phyloP scores from a whole-genome alignment of 2,797 vertebrate species.

The Agapornis canus region DNA sequence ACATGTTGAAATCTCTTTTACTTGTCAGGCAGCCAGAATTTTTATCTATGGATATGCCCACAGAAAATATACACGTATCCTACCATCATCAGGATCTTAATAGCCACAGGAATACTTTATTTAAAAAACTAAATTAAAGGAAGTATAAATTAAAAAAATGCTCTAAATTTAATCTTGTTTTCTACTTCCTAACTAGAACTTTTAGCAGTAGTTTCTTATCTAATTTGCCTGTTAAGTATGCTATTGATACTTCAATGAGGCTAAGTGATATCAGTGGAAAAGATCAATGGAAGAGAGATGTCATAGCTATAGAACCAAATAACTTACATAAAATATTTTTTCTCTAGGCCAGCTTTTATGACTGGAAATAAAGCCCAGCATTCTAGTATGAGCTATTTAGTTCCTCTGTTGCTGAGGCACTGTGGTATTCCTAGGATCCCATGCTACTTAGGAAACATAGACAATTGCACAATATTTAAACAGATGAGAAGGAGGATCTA shows the following conservation, averaged over 20 bases:
- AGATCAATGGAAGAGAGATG: not conserved
- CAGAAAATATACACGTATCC: not conserved
- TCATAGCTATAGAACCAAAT: not conserved
- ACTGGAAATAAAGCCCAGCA: not conserved
- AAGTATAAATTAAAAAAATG: not conserved
- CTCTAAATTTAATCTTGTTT: not conserved
- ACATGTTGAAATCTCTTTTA: not conserved
- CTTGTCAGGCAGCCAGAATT: not conserved
- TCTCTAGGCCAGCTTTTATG: not conserved
- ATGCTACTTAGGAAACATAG: not conserved
- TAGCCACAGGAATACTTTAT: not conserved
- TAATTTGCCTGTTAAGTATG: not conserved
- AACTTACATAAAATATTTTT: not conserved
- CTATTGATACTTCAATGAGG: not conserved
- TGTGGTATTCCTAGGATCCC: not conserved
- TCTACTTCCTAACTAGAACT: not conserved
- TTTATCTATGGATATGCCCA: not conserved
- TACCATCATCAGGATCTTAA: not conserved
- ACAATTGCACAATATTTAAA: not conserved
- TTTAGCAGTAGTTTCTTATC: not conserved
- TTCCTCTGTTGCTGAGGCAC: not conserved
- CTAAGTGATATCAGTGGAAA: not conserved
- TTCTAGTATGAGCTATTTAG: not conserved
- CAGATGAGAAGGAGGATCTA: not conserved
- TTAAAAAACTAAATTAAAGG: not conserved